phyloP scores from a whole-genome alignment of 1,140 invertebrate species.

The Stenopsyche tienmushanensis region DNA sequence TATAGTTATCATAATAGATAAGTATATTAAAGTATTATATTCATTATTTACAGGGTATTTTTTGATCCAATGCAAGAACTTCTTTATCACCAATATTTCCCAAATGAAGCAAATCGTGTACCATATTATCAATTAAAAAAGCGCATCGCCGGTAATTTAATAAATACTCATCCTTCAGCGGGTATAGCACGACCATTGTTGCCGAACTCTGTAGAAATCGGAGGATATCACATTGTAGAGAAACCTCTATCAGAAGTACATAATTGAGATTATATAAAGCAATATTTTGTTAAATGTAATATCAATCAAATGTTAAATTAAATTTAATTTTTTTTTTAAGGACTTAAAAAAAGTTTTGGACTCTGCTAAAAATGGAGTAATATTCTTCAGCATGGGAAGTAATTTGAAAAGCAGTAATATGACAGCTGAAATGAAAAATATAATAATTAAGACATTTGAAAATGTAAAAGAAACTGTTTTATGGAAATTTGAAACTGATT shows the following conservation, averaged over 20 bases:
- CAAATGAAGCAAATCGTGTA: slow-evolving; percentile 25
- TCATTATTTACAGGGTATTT: slow-evolving; percentile 15
- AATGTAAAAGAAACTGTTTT: slow-evolving; percentile 62
- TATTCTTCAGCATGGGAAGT: slow-evolving; percentile 67
- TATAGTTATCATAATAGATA: neutral
- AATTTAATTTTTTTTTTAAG: slow-evolving; percentile 33
- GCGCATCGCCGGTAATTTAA: slow-evolving; percentile 10
- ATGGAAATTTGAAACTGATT: slow-evolving; percentile 67
- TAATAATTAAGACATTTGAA: slow-evolving; percentile 56
- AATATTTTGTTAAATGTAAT: no score
- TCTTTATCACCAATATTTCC: slow-evolving; percentile 32
- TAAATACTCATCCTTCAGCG: slow-evolving; percentile 36
- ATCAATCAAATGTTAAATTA: neutral
- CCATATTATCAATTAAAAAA: slow-evolving; percentile 26
- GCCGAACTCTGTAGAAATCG: slow-evolving; percentile 38
- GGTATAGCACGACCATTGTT: slow-evolving; percentile 28
- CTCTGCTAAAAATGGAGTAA: slow-evolving; percentile 57
- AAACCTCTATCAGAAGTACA: slow-evolving; percentile 32
- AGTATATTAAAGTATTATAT: neutral
- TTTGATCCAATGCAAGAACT: slow-evolving; percentile 13
- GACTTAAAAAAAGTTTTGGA: slow-evolving; percentile 58
- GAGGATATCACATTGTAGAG: slow-evolving; percentile 36
- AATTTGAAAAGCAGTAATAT: slow-evolving; percentile 57
- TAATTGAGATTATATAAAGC: neutral
- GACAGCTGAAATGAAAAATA: slow-evolving; percentile 48